Evolutionary conservation across 2,888 invertebrate genomes (phyloP), one percentile per base, ranked within the genome.

Genomic region (Brassicogethes aeneus): DNA sequence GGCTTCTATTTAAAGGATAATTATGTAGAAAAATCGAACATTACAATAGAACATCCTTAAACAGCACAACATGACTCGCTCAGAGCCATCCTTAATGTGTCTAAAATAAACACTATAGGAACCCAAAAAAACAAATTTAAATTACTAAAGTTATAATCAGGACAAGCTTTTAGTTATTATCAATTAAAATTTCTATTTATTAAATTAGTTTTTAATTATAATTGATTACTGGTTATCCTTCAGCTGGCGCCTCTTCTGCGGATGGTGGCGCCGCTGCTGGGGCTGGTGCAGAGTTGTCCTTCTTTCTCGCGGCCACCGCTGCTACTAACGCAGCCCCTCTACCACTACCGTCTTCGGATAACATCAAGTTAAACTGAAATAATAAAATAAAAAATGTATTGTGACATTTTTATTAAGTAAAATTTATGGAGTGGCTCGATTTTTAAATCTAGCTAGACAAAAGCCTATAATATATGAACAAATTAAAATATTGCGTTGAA

Each of bases 301-400:
- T 45, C 31, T 40, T 47, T 15, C 52, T 49, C n/a, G 56, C 54
- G 13, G 89, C 89, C 29, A 94, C 93, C 7, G 95, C 94, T n/a
- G 94, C 94, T 10, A 95, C 93, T 39, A 95, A 71, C 43, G 95
- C 95, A 38, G 95, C 95, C 16, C 95, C 95, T 58, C 92, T 82
- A n/a, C 95, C 95, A 59, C 92, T 92, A 37, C 95, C 95, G 65
- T 95, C 95, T 66, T 94, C 92, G 1, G 93, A 93, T 41, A 95
- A 70, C 92, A 93, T 93, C 55, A 96, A 73, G 66, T 90, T 85
- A 66, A 92, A 94, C 80, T 90, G 76, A 7, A 77, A 75, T 33
- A 56, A 49, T 53, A 36, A 40, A 23, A n/a, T n/a, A n/a, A n/a
- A n/a, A n/a, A n/a, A n/a, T n/a, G n/a, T n/a, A n/a, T n/a, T n/a